Percentiles rank a stretch among this genome's conserved stretches.
phyloP scores from a whole-genome alignment of 2,113 vertebrate genomes.

The Neopipo cinnamomea region DNA sequence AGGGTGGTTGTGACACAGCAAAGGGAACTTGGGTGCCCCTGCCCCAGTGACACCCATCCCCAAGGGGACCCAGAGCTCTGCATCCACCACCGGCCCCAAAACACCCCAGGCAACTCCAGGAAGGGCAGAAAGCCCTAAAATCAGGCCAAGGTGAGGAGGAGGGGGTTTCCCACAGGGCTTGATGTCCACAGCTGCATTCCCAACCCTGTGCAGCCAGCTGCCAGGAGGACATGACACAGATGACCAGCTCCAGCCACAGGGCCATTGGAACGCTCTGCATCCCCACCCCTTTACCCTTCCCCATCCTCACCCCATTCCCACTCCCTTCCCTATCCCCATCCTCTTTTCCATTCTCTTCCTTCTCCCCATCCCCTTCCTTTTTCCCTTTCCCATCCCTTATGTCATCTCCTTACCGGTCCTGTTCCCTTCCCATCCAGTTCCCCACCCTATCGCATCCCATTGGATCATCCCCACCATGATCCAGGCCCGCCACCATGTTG shows the following conservation, averaged over 20 bases:
- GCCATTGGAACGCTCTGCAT: fast-evolving
- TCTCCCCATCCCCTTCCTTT: too few species aligned
- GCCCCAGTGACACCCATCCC: neutral
- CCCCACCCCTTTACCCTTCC: neutral
- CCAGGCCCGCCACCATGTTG: neutral
- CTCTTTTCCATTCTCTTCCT: neutral
- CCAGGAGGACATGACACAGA: neutral
- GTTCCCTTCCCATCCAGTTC: neutral
- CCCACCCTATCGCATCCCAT: neutral
- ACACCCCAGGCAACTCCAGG: fast-evolving
- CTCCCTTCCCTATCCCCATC: neutral
- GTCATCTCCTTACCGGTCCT: neutral
- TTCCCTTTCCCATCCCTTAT: too few species aligned
- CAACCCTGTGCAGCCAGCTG: fast-evolving
- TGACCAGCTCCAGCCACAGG: neutral
- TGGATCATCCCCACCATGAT: fast-evolving
- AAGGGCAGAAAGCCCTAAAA: neutral
- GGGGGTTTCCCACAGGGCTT: neutral
- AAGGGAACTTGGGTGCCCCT: fast-evolving
- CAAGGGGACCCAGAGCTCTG: neutral
- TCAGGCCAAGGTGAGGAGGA: fast-evolving
- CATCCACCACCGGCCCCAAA: too few species aligned
- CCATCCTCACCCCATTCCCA: neutral
- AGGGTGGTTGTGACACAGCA: fast-evolving
- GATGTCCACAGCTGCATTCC: fast-evolving